Base-by-base conservation (phyloP, 1,140 invertebrate genomes). In the Apis mellifera region DNA sequence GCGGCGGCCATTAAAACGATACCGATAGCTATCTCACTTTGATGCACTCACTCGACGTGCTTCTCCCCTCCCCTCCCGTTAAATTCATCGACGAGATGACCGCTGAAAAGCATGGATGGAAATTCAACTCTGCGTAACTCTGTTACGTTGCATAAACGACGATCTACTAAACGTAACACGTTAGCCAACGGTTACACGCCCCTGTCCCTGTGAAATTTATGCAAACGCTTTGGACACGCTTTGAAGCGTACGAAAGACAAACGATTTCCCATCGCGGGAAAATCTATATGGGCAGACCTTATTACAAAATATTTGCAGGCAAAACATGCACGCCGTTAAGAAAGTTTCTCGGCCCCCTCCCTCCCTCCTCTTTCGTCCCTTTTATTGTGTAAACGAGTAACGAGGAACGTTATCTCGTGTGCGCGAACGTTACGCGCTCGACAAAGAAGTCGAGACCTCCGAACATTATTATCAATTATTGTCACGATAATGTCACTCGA, bases 51-150 rank as follows among this genome's bases (percentile, higher is more conserved):
- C 42, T 62, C 32, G 50, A 62, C 59, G 42, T 59, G 68, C 60
- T 68, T 68, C 52, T 64, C 52, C 26, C 68, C 52, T 42, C 32
- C 32, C n/a, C n/a, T n/a, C 32, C 80, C 52, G 66, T 86, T 76
- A 75, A 86, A 87, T 78, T 62, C 81, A 70, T 79, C 77, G 54
- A 69, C 55, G 73, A 21, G 17, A 60, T 21, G 60, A 50, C 69
- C 74, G 74, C 23, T 60, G 80, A 42, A 83, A 65, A 72, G 76
- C 75, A 64, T 79, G 76, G 32, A 52, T 68, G 76, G 71, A 86
- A 86, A 83, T 86, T 83, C 72, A 48, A 87, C 52, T 13, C 60
- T 59, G 69, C 23, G 57, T 83, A 76, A 86, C 86, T 79, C 74
- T 23, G 71, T 83, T 79, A 78, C 80, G 60, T 87, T 83, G 69